Evolutionary conservation across 2,113 vertebrate genomes (phyloP), one percentile per base, ranked within the genome.

Genomic region (Taurulus bubalis): DNA sequence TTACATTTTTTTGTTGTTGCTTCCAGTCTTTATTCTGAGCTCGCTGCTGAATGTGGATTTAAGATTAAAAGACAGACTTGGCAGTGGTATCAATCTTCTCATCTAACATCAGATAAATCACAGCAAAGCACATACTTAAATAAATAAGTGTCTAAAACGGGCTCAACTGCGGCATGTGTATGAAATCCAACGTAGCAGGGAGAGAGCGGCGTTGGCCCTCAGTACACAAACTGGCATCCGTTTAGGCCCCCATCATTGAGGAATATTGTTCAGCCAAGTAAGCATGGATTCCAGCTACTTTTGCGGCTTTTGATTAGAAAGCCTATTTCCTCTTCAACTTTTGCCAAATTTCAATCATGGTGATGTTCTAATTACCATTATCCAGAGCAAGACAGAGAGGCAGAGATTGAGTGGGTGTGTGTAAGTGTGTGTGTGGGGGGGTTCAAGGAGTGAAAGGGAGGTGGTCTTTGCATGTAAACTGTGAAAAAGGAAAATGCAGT

Each of bases 271-370:
- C 86, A 87, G 90, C 89, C 84, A 86, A 92, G 63, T 69, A 69
- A 87, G 87, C 82, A 86, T 87, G 88, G 84, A 89, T 89, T 89
- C 87, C 87, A 85, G 90, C 91, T 85, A 88, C 45, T 77, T n/a
- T 92, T 89, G 89, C 87, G 82, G 84, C 85, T 91, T 91, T 86
- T 93, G 91, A 94, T 94, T 87, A 92, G 90, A 91, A 92, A 92
- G 90, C 83, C 91, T 90, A 93, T 93, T 90, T 92, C 91, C 91
- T 92, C 84, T 87, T 91, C 86, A 91, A 87, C 82, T 77, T 92
- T 90, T 89, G 92, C 93, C 91, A 93, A 94, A 86, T 94, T 92
- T 91, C 89, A 93, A 93, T 94, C 92, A 90, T 72, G 87, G 86
- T 88, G 86, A 92, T 89, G 87, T 90, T 90, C 79, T 92, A 93